Base-by-base conservation (phyloP, 2,113 vertebrate genomes). In the Romanogobio albipinnatus region DNA sequence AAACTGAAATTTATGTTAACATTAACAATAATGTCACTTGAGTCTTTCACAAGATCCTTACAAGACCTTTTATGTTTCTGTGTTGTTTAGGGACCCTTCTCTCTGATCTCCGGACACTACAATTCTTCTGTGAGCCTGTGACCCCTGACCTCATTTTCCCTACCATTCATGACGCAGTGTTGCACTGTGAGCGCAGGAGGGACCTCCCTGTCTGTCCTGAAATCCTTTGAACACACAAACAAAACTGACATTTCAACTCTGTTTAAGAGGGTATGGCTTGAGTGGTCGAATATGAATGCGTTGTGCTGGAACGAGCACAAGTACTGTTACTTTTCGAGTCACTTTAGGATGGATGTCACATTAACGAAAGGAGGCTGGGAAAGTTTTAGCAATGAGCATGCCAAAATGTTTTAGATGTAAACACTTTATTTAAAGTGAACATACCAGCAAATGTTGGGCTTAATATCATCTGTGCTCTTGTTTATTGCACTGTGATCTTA, bases 101-200 rank as follows among this genome's bases (percentile, higher is more conserved):
- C 86, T 91, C 87, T 53, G 94, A 98, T 80, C 94, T 99, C 90
- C 93, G 93, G 53, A 90, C 83, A 43, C 91, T 98, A 81, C 87
- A 93, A 70, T 99, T 99, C 88, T 99, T 99, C 92, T 94, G 93
- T 1, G 90, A 88, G 1, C 83, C 89, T 0, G 61, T 94, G 84
- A 94, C 92, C 3, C 90, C 89, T 82, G 93, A 95, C 79, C 90
- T 95, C 86, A 78, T 98, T 74, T 99, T 99, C 83, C 95, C 96
- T 62, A 97, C 96, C 2, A 76, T 98, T 73, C 97, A 99, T 0
- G 98, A 99, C 0, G 98, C 98, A 0, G 96, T 96, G 24, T 92
- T 99, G 45, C 91, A 95, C 87, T 96, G 96, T 86, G 94, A 73
- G 26, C 49, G 78, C 84, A 89, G 88, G 49, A 14, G 24, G 49